Evolutionary conservation across 1,140 invertebrate genomes (phyloP).

Genomic region (Zaprionus vittiger): DNA sequence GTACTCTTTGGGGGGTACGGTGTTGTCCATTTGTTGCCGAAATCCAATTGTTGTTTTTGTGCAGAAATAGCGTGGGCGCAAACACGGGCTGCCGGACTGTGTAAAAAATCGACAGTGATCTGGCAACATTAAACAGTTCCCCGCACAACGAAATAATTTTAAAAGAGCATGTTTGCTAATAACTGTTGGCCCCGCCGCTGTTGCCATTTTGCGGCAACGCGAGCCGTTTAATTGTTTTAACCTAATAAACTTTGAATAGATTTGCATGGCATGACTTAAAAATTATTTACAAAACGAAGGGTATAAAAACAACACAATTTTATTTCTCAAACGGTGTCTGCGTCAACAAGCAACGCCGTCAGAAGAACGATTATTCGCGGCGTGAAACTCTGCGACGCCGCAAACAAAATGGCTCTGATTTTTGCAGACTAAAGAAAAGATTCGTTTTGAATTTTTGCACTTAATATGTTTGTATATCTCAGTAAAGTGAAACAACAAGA

Average conservation of each 20-base stretch:
- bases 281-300: constrained; percentile 15
- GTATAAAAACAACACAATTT: constrained; percentile 1
- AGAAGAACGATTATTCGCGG: constrained; percentile 19
- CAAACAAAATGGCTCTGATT: constrained; percentile 76
- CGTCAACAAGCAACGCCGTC: constrained; percentile 25
- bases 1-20: constrained; percentile 64
- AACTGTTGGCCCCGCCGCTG: constrained; percentile 15
- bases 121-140: constrained; percentile 32
- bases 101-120: constrained; percentile 15
- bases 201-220: constrained; percentile 58
- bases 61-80: constrained; percentile 51
- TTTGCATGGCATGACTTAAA: constrained; percentile 31
- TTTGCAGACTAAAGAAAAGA: constrained; percentile 59
- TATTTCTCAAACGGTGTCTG: constrained; percentile 5
- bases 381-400: constrained; percentile 55
- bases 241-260: constrained; percentile 49
- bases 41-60: constrained; percentile 77
- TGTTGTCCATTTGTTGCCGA: constrained; percentile 72
- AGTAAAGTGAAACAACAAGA: constrained; percentile 26
- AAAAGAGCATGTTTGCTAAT: constrained; percentile 42
- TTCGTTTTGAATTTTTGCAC: constrained; percentile 45
- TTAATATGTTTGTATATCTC: neutral
- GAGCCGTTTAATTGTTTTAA: constrained; percentile 41
- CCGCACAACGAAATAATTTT: constrained; percentile 52
- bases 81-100: constrained; percentile 28